A percentile compares a stretch with the other conserved stretches of the same genome.
These are phyloP conservation scores for Okapia johnstoni DNA, from an alignment of 2,113 vertebrate species.

Conservation along the genomic window DNA sequence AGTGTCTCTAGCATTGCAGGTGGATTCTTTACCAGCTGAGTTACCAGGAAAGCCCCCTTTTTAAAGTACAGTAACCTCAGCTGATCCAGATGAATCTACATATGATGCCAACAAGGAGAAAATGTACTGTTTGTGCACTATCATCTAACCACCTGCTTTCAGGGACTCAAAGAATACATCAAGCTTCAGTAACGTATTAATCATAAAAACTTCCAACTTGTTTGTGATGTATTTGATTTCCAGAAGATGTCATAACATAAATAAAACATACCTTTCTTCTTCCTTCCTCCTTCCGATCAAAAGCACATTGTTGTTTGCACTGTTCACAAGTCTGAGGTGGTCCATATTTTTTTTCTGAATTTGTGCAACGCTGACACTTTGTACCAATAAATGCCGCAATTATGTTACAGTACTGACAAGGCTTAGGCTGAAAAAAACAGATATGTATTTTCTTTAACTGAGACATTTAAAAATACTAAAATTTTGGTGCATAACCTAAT, in stretches of 20 bases:
- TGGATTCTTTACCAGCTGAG: not conserved
- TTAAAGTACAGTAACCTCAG: not conserved
- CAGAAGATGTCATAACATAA: not conserved
- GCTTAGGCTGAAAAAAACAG: conserved; percentile 90
- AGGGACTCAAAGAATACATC: not conserved
- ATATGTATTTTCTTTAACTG: not conserved
- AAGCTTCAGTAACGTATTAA: not conserved
- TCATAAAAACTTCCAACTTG: not conserved
- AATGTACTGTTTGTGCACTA: not conserved
- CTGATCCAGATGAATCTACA: not conserved
- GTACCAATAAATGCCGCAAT: conserved; percentile 99
- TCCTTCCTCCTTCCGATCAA: conserved; percentile 98
- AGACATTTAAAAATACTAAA: conserved; percentile 13
- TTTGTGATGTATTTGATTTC: not conserved
- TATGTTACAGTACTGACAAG: conserved; percentile 99
- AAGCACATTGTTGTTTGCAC: conserved; percentile 98
- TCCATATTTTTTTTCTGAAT: conserved; percentile 98
- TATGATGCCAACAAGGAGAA: not conserved
- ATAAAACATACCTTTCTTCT: conserved; percentile 90
- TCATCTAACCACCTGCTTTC: not conserved
- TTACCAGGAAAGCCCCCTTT: not conserved
- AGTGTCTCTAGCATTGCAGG: not conserved
- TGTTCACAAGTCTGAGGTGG: conserved; percentile 97
- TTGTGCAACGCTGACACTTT: conserved; percentile 97
- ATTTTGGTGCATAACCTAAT: not conserved